Evolutionary conservation across 2,113 vertebrate species (phyloP).

Genomic region (Oceanodroma tethys): DNA sequence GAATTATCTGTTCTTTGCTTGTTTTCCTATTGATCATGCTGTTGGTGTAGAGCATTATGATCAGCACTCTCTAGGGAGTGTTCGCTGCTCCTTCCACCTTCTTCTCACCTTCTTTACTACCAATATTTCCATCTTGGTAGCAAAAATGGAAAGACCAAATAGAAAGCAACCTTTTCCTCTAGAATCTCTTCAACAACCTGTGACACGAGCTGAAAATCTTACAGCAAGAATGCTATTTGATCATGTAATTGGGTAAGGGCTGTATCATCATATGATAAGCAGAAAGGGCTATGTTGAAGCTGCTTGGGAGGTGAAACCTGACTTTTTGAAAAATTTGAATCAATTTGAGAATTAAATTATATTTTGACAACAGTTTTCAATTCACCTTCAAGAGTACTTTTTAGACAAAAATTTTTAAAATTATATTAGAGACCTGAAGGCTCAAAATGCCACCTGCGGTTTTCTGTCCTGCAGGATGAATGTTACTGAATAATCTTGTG

Average conservation of each 20-base stretch:
- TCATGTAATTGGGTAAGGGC: neutral
- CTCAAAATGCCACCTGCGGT: neutral
- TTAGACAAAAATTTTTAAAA: neutral
- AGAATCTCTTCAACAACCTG: neutral
- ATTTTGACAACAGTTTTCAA: neutral
- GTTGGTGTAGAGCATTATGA: neutral
- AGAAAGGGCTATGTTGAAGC: neutral
- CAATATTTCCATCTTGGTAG: neutral
- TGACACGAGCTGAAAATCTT: fast-evolving
- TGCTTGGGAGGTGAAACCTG: neutral
- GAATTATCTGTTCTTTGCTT: neutral
- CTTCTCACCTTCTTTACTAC: neutral
- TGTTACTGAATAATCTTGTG: neutral
- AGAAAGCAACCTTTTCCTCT: neutral
- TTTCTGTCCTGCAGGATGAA: neutral
- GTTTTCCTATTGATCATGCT: neutral
- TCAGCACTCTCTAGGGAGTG: neutral
- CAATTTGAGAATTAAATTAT: neutral
- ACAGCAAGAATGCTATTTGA: fast-evolving
- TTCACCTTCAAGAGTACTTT: neutral
- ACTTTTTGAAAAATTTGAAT: neutral
- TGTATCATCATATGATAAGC: fast-evolving
- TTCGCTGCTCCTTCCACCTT: neutral
- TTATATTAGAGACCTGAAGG: neutral
- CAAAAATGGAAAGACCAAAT: neutral